These are phyloP conservation scores for Merops nubicus DNA, from an alignment of 2,113 vertebrate genomes.

Conservation along the genomic window DNA sequence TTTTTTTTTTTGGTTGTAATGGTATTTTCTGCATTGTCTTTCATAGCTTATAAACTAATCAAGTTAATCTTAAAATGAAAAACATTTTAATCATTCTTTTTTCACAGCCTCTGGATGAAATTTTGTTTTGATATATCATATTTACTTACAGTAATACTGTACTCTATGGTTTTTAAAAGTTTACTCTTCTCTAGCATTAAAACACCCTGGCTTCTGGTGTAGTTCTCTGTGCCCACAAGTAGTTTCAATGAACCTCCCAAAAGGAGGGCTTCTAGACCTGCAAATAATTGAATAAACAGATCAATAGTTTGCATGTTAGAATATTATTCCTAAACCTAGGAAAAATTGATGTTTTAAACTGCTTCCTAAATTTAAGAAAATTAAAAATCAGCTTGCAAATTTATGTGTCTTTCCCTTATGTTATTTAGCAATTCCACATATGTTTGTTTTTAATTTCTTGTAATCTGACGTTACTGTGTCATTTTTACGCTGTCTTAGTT, in stretches of 20 bases:
- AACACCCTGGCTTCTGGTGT: neutral
- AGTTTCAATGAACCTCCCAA: neutral
- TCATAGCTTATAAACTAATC: neutral
- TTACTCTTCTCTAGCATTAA: neutral
- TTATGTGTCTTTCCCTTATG: neutral
- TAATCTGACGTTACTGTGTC: neutral
- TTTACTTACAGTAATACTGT: neutral
- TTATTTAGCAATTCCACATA: neutral
- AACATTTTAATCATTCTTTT: neutral
- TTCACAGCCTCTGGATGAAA: neutral
- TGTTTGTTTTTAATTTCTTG: neutral
- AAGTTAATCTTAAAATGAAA: neutral
- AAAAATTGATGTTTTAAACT: neutral
- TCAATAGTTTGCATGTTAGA: neutral
- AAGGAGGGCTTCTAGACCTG: neutral
- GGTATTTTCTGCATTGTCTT: neutral
- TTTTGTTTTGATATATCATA: neutral
- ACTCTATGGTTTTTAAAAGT: neutral
- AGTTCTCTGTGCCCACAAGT: neutral
- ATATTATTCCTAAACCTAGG: neutral
- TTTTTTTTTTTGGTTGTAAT: neutral
- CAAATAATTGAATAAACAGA: neutral
- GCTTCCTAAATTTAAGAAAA: neutral
- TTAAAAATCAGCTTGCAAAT: neutral
- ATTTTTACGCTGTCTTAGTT: neutral